Percentiles rank a stretch among this genome's conserved stretches.
Evolutionary conservation across 2,113 vertebrate species (phyloP).

Genomic region (Morone saxatilis): DNA sequence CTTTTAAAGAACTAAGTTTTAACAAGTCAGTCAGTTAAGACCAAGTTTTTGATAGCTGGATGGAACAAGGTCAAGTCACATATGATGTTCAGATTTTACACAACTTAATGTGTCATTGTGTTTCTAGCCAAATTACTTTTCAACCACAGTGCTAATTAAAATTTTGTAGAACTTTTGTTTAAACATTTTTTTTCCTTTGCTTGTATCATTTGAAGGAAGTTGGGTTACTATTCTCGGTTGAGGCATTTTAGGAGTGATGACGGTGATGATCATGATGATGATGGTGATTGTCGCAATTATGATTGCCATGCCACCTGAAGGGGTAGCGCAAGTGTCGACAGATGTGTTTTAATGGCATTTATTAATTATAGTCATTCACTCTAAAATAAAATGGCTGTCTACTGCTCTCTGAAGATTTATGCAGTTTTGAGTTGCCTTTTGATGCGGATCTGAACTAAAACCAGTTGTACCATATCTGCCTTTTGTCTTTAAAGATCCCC

Average conservation of each 20-base stretch:
- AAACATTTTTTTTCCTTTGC: background rate
- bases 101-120: background rate
- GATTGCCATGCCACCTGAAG: conserved; percentile 70
- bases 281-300: conserved; percentile 59
- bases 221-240: conserved; percentile 8
- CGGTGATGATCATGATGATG: conserved; percentile 55
- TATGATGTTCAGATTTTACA: background rate
- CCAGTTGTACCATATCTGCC: background rate
- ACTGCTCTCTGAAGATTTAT: conserved; percentile 34
- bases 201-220: background rate
- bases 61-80: background rate
- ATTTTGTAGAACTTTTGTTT: background rate
- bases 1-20: background rate
- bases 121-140: background rate
- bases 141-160: background rate
- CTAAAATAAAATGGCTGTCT: conserved; percentile 44
- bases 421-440: background rate
- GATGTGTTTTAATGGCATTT: conserved; percentile 72
- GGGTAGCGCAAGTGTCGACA: conserved; percentile 51
- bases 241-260: conserved; percentile 50
- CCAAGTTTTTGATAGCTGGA: background rate
- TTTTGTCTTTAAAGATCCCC: background rate
- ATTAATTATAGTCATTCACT: conserved; percentile 65
- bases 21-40: background rate
- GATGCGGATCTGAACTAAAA: conserved; percentile 14